A percentile compares a stretch with the other conserved stretches of the same genome.
Evolutionary conservation across 2,888 invertebrate genomes (phyloP).

Genomic region (Chaetogeoica ovagalla): DNA sequence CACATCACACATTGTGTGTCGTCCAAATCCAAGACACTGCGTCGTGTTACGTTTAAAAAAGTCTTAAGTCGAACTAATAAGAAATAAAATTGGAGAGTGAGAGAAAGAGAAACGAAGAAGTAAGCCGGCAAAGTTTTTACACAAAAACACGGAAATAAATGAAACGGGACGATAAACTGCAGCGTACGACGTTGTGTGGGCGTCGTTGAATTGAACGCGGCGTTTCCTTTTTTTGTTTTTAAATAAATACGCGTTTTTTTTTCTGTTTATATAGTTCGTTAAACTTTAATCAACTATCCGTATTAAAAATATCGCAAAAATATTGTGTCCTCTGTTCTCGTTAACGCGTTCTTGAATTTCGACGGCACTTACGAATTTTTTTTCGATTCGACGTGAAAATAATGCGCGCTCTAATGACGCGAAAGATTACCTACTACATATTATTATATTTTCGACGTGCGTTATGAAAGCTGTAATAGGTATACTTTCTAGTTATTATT

Average conservation of each 20-base stretch:
- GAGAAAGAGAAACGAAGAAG: neutral
- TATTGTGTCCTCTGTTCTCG: neutral
- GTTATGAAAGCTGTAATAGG: neutral
- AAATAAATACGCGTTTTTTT: neutral
- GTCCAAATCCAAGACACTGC: neutral
- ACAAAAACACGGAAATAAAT: neutral
- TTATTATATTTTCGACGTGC: too few species aligned
- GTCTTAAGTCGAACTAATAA: conserved; percentile 1
- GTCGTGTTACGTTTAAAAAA: neutral
- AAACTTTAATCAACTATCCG: neutral
- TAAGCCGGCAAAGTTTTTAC: conserved; percentile 3
- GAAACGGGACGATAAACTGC: neutral
- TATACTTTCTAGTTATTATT: neutral
- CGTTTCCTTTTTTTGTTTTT: neutral
- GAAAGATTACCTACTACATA: too few species aligned
- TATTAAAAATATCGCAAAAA: neutral
- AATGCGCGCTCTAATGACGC: neutral
- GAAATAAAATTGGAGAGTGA: neutral
- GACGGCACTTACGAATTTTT: neutral
- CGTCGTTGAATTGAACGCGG: neutral
- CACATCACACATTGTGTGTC: neutral
- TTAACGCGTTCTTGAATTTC: neutral
- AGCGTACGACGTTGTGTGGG: neutral
- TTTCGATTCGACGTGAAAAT: neutral
- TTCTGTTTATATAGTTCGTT: neutral